A percentile compares a stretch with the other conserved stretches of the same genome.
phyloP scores from a whole-genome alignment of 2,888 invertebrate genomes.

The Cenopis cana region DNA sequence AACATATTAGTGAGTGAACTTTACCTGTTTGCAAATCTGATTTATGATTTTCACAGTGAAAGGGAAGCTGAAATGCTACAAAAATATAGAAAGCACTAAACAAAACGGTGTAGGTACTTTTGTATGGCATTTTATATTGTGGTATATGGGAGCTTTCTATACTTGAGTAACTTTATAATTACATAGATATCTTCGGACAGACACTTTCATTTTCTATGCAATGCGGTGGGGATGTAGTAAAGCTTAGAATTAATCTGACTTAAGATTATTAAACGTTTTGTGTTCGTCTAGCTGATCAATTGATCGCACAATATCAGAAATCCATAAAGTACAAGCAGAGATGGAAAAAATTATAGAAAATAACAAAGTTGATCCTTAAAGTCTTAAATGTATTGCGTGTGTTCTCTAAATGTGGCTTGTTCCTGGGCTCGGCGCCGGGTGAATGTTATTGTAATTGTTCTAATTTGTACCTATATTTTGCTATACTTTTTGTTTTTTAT shows the following conservation, averaged over 20 bases:
- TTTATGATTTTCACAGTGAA: neutral
- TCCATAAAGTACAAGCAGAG: conserved; percentile 30
- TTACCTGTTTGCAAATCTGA: neutral
- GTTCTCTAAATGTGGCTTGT: conserved; percentile 32
- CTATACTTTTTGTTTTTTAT: conserved; percentile 23
- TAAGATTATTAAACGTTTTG: conserved; percentile 5
- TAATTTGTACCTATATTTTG: conserved; percentile 16
- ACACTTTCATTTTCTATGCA: neutral
- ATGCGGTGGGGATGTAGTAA: conserved; percentile 13
- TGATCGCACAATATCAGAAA: conserved; percentile 31
- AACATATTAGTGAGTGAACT: too few species aligned
- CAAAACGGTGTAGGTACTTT: conserved; percentile 37
- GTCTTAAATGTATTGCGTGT: conserved; percentile 27
- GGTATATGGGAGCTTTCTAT: conserved; percentile 29
- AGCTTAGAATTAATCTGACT: conserved; percentile 23
- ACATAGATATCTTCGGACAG: neutral
- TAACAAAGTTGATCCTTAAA: conserved; percentile 10
- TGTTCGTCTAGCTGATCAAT: conserved; percentile 1
- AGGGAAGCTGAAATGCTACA: neutral
- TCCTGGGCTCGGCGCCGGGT: conserved; percentile 5
- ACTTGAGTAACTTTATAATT: conserved; percentile 13
- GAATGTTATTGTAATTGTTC: conserved; percentile 5
- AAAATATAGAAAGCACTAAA: conserved; percentile 32
- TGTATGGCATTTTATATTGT: conserved; percentile 43
- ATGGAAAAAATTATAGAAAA: conserved; percentile 1